Base-by-base conservation (phyloP, 2,888 invertebrate genomes). In the Oegoconia quadripuncta region DNA sequence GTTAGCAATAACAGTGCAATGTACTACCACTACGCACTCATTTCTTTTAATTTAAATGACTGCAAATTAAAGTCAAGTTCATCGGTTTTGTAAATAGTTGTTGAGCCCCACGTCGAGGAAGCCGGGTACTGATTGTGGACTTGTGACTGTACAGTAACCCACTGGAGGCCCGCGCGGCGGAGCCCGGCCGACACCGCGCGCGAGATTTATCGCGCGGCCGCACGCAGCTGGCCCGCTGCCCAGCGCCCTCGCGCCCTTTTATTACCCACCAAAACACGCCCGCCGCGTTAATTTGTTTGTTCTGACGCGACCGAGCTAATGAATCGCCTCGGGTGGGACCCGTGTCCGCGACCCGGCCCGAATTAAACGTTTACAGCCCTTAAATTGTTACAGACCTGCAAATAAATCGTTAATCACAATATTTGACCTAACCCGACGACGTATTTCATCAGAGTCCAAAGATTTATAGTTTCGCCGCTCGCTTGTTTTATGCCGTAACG, bases 201-300 rank as follows among this genome's bases (percentile, higher is more conserved):
- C 54, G 64, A 77, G 77, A 82, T 80, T 78, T 76, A 81, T 79
- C 65, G 73, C 71, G 60, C 64, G 66, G 52, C 59, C 67, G 64
- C 79, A 79, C 82, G 77, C 80, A 80, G 74, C 81, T 80, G 82
- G 80, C 79, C 66, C 61, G 52, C 55, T 67, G 73, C 75, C 72
- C 77, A 65, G 64, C 65, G 79, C 74, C 77, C 77, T 75, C 70
- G 70, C 71, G 76, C 78, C 83, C 84, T 83, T 82, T 82, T 82
- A 81, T 82, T 80, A 73, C 78, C 66, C 73, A 69, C 72, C 82
- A 79, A 78, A 84, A 84, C 80, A 78, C 67, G 78, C 66, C 80
- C 77, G 76, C 70, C 71, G 74, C 63, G 83, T 83, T 86, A 87
- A 87, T 86, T 87, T 86, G 87, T 87, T 86, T 87, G 82, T 75